phyloP scores from a whole-genome alignment of 2,797 vertebrate species.

The Agapornis canus region DNA sequence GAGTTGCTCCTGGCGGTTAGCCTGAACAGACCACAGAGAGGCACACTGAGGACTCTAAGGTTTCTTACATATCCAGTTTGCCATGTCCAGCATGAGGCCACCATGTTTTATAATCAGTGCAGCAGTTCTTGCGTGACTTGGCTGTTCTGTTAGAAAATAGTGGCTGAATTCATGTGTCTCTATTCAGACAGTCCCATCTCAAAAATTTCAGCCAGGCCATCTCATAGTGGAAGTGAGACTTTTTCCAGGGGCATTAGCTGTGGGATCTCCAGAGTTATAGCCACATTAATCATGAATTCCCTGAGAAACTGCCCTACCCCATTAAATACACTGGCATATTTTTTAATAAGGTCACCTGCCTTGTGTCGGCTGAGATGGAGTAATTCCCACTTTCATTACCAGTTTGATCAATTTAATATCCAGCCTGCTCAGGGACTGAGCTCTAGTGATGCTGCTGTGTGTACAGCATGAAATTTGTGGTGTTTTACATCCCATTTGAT shows the following conservation, averaged over 20 bases:
- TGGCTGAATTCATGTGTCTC: neutral
- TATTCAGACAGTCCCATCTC: neutral
- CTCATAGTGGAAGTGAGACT: constrained; percentile 32
- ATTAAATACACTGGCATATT: constrained; percentile 72
- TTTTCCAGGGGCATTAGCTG: constrained; percentile 54
- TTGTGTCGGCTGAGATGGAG: constrained; percentile 63
- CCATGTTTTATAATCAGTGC: neutral
- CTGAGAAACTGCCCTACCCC: constrained; percentile 68
- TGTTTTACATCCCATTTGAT: neutral
- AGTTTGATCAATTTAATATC: constrained; percentile 72
- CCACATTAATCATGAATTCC: constrained; percentile 68
- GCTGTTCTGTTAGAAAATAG: neutral
- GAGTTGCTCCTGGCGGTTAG: neutral
- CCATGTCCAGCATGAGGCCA: neutral
- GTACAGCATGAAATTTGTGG: constrained; percentile 15
- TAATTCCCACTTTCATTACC: constrained; percentile 72
- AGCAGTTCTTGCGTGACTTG: neutral
- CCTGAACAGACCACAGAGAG: neutral
- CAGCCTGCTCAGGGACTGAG: constrained; percentile 42
- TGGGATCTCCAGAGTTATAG: constrained; percentile 54
- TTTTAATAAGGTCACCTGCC: constrained; percentile 73
- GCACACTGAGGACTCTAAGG: neutral
- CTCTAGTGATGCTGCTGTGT: constrained; percentile 9
- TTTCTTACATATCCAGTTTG: neutral
- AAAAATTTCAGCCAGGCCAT: constrained; percentile 13